Conservation (phyloP, 2,797 vertebrate genomes). For the Nasua narica region DNA sequence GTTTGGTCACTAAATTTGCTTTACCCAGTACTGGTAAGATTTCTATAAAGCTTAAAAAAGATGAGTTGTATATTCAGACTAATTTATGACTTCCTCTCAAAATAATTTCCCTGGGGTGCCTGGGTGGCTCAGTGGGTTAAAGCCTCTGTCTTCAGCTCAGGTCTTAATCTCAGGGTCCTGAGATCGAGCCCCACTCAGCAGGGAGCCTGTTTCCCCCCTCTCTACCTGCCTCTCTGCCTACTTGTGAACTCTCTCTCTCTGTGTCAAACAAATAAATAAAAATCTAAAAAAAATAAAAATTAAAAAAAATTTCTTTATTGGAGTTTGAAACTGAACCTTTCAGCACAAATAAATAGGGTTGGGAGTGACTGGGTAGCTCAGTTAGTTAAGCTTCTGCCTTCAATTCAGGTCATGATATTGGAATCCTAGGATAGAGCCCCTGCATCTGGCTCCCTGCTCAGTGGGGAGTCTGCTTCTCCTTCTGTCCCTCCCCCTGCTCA, state of each 20-base stretch:
- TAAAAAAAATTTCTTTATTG: not conserved
- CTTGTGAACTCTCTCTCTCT: too few species aligned
- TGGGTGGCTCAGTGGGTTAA: too few species aligned
- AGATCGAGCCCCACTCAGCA: too few species aligned
- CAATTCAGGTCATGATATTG: not conserved
- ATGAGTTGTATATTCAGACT: not conserved
- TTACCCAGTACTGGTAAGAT: not conserved
- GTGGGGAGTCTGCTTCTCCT: not conserved
- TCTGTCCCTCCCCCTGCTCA: not conserved
- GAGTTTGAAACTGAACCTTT: not conserved
- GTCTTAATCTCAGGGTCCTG: too few species aligned
- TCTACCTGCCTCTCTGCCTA: too few species aligned
- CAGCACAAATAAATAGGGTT: not conserved
- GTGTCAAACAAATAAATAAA: too few species aligned
- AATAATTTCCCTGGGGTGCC: not conserved
- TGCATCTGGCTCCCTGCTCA: not conserved
- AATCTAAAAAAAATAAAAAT: too few species aligned
- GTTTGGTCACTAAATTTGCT: constrained; percentile 1
- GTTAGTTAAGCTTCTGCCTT: not conserved
- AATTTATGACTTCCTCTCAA: not conserved
- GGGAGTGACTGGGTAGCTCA: not conserved
- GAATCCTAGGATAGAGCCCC: not conserved
- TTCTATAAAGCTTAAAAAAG: not conserved
- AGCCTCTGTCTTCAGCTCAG: too few species aligned
- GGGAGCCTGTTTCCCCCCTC: too few species aligned